phyloP scores from a whole-genome alignment of 2,113 vertebrate genomes.

The Chaetura pelagica region DNA sequence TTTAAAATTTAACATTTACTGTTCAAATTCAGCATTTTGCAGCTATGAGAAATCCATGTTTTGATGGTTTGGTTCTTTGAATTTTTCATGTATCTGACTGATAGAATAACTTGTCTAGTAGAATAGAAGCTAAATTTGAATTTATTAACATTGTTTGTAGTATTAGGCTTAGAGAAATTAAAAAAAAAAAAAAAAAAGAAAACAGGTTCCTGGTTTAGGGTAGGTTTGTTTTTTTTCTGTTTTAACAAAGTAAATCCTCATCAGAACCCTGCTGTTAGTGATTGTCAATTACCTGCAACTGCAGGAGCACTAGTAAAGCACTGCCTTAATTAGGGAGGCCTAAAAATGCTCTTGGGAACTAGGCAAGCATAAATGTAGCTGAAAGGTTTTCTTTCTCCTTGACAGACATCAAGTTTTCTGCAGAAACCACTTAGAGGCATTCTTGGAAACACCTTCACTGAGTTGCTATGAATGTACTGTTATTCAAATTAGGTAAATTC shows the following conservation, averaged over 20 bases:
- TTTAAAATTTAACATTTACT: not conserved
- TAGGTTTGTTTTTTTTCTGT: not conserved
- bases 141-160: not conserved
- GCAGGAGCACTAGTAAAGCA: slow-evolving; percentile 52
- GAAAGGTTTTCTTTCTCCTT: slow-evolving; percentile 31
- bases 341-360: slow-evolving; percentile 55
- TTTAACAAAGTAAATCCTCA: slow-evolving; percentile 59
- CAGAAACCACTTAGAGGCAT: not conserved
- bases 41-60: not conserved
- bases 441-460: not conserved
- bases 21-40: slow-evolving; percentile 5
- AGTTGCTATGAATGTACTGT: not conserved
- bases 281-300: slow-evolving; percentile 70
- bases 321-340: slow-evolving; percentile 53
- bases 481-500: not conserved
- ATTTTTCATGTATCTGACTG: not conserved
- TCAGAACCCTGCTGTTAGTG: slow-evolving; percentile 66
- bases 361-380: slow-evolving; percentile 35
- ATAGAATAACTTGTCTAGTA: not conserved
- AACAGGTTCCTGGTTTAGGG: not conserved
- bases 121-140: slow-evolving; percentile 1
- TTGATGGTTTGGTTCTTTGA: not conserved
- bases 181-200: not conserved
- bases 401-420: slow-evolving; percentile 10
- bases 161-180: slow-evolving; percentile 13